phyloP scores from a whole-genome alignment of 2,797 vertebrate genomes.

The Holocentrus rufus region DNA sequence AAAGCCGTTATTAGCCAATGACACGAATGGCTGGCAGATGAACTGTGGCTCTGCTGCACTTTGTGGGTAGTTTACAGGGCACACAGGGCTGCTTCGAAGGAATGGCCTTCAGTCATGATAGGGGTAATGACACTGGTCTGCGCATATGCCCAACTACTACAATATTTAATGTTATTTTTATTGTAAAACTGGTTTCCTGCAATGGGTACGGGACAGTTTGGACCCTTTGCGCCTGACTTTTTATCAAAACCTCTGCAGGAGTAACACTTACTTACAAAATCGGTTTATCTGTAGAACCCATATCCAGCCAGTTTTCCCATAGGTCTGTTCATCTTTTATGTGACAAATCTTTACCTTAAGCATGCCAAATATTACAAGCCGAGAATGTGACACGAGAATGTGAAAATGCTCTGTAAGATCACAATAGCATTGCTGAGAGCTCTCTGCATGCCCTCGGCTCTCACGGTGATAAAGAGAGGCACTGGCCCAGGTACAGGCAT shows the following conservation, averaged over 20 bases:
- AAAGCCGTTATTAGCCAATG: slow-evolving; percentile 63
- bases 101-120: slow-evolving; percentile 20
- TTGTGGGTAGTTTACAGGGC: slow-evolving; percentile 33
- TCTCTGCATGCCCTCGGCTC: slow-evolving; percentile 47
- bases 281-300: background rate
- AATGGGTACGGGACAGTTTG: no score
- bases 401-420: slow-evolving; percentile 47
- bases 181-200: no score
- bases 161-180: no score
- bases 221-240: no score
- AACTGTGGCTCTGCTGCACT: slow-evolving; percentile 37
- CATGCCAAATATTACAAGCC: slow-evolving; percentile 21
- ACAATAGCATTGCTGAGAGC: slow-evolving; percentile 38
- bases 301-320: background rate
- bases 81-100: slow-evolving; percentile 21
- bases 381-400: slow-evolving; percentile 26
- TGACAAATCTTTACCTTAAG: slow-evolving; percentile 26
- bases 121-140: background rate
- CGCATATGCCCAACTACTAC: background rate
- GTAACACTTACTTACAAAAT: background rate
- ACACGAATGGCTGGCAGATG: slow-evolving; percentile 51
- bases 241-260: no score
- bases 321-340: slow-evolving; percentile 6
- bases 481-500: slow-evolving; percentile 66
- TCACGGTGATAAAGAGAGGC: slow-evolving; percentile 85